Conservation (phyloP, 2,113 vertebrate species). For the Ammospiza caudacuta region DNA sequence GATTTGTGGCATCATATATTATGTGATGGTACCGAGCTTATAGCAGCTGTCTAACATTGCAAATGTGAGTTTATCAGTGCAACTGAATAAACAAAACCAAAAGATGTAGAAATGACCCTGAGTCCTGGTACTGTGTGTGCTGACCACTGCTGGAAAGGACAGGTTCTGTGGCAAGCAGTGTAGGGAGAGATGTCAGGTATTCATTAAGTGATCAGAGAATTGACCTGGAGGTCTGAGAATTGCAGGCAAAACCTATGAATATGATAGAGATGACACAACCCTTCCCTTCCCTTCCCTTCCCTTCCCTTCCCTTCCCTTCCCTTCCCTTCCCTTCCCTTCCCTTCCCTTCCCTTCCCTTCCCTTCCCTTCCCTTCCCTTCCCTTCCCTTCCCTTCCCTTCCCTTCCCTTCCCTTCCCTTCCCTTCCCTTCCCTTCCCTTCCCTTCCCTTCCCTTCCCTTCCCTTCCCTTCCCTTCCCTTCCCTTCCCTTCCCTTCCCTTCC, state of each 20-base stretch:
- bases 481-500: no score
- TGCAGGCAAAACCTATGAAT: background rate
- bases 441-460: no score
- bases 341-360: background rate
- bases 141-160: background rate
- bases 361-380: no score
- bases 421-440: background rate
- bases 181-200: background rate
- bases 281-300: background rate
- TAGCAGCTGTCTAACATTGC: background rate
- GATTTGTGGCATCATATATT: background rate
- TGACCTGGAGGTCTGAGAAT: background rate
- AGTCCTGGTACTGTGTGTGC: background rate
- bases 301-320: background rate
- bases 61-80: background rate
- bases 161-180: background rate
- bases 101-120: background rate
- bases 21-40: background rate
- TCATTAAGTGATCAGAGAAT: background rate
- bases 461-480: background rate
- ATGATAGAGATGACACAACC: background rate
- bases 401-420: background rate
- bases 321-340: no score
- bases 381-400: no score
- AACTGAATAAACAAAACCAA: background rate